Evolutionary conservation across 1,140 invertebrate genomes (phyloP), one percentile per base, ranked within the genome.

Genomic region (Calliphora vicina): DNA sequence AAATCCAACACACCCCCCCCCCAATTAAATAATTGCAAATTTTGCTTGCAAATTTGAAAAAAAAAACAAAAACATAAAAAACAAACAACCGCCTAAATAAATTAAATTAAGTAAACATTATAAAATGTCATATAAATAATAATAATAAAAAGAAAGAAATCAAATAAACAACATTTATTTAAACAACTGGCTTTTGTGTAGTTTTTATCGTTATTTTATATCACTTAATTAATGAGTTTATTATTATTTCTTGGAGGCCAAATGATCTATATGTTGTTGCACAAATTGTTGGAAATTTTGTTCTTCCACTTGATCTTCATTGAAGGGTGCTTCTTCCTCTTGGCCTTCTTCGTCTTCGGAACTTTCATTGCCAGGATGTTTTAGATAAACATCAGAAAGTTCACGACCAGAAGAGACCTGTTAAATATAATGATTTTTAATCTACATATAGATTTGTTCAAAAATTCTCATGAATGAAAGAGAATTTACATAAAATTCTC

Each of bases 281-380:
- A 86, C 50, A 71, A 85, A 84, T 20, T 84, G 23, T 20, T 84
- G 80, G 35, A 86, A 86, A 81, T 86, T 84, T 80, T 84, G 61
- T 50, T 86, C 86, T 74, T 86, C 86, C 15, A 84, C 67, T 42
- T 84, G 83, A 15, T 85, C 85, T 80, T 85, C 84, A 29, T 80
- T 82, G 27, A 50, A 83, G 3, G 83, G 74, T 26, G 50, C 25
- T n/a, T 84, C 73, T 35, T 86, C 84, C 84, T 94, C 94, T 4
- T 90, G 92, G 0, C 94, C 95, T 86, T 96, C 95, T 23, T 95
- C 95, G 85, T 96, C 95, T 23, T 93, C 93, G 82, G 94, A 95
- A 83, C 94, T 95, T 85, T 95, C 94, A 87, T 95, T 93, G 0
- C 90, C 94, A 3, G 94, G 92, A 87, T 94, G 93, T 86, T 93